A percentile compares a stretch with the other conserved stretches of the same genome.
phyloP scores from a whole-genome alignment of 2,797 vertebrate species.

The Microcaecilia unicolor region DNA sequence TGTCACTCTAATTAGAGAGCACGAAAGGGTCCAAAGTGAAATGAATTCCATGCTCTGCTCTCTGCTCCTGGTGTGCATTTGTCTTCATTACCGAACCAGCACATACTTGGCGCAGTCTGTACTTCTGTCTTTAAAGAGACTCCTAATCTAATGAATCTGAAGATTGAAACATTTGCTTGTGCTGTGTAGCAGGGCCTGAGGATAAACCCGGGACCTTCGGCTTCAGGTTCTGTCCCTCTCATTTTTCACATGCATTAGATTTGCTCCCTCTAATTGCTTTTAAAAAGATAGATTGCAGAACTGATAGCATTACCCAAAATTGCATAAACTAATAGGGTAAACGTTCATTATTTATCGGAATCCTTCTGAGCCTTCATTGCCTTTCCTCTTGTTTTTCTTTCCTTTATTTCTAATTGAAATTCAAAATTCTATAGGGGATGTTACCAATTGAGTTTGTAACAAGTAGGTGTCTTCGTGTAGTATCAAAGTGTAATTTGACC shows the following conservation, averaged over 20 bases:
- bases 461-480: constrained; percentile 9
- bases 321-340: constrained; percentile 5
- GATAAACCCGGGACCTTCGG: neutral
- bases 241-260: neutral
- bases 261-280: neutral
- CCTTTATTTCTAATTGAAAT: constrained; percentile 22
- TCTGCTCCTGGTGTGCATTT: constrained; percentile 40
- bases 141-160: constrained; percentile 25
- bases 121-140: constrained; percentile 30
- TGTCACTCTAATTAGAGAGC: constrained; percentile 44
- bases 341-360: constrained; percentile 2
- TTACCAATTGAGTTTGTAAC: constrained; percentile 8
- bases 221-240: neutral
- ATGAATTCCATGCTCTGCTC: constrained; percentile 38
- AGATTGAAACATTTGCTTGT: constrained; percentile 11
- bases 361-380: neutral
- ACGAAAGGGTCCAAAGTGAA: constrained; percentile 38
- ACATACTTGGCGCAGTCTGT: constrained; percentile 22
- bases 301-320: constrained; percentile 2
- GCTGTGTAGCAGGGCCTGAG: neutral
- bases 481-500: constrained; percentile 14
- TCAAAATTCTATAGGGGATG: constrained; percentile 6
- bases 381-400: fast-evolving
- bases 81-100: constrained; percentile 40
- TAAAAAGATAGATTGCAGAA: constrained; percentile 5